Base-by-base conservation (phyloP, 2,888 invertebrate genomes). In the Acleris literana region DNA sequence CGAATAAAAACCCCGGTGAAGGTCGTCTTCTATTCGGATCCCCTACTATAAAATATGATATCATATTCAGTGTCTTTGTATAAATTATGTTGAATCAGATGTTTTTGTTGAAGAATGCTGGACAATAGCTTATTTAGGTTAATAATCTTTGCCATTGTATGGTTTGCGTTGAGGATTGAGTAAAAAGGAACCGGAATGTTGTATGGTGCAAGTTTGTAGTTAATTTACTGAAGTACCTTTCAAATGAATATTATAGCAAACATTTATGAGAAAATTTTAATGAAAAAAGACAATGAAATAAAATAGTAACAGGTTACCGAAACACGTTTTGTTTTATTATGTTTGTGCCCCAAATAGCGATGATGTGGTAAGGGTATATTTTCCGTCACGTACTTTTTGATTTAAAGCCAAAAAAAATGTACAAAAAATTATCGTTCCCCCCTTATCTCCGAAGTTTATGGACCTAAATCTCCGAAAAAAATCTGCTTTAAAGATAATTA, bases 261-360 rank as follows among this genome's bases (percentile, higher is more conserved):
- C 48, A 56, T 60, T 51, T 71, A 71, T 69, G 70, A 72, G 71
- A 77, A 73, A 74, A 74, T 75, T 70, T 33, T 68, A 74, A 33
- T 71, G 63, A 75, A 68, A 75, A 77, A 79, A 80, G 77, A 79
- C 74, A 75, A 75, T 71, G 68, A 70, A 85, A 77, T 82, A 84
- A 84, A 85, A 77, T 79, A 79, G 80, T 79, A 79, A 81, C 79
- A 83, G 82, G 84, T 87, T 88, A 88, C 85, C 79, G 77, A 46
- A 80, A 68, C 53, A 20, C 56, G n/a, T 44, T 51, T 79, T 70
- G 77, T 85, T 86, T 86, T 72, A 82, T 85, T 79, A 33, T 39
- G 39, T 39, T 33, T 1, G 4, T 39, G 13, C 13, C 39, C 39
- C 39, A 13, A 13, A 13, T 39, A 11, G 9, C n/a, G n/a, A n/a